Evolutionary conservation across 2,797 vertebrate species (phyloP).

Genomic region (Tokudaia muenninki): DNA sequence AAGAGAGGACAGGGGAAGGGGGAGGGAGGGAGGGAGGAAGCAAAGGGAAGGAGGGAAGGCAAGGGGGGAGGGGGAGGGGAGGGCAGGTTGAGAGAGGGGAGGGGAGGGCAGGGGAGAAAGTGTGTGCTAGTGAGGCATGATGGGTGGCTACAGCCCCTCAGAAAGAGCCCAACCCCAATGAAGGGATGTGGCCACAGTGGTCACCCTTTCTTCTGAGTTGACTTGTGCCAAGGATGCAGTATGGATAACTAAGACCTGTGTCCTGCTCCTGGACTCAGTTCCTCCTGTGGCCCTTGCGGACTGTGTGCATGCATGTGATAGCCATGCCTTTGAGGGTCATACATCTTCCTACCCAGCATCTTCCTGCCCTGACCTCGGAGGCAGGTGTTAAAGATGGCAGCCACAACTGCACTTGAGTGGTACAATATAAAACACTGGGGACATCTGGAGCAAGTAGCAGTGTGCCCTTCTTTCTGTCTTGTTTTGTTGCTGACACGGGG

Average conservation of each 20-base stretch:
- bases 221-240: not conserved
- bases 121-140: not conserved
- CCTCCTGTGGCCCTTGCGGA: not conserved
- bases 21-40: no score
- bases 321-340: not conserved
- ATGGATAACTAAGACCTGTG: not conserved
- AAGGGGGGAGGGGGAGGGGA: no score
- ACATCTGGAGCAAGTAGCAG: not conserved
- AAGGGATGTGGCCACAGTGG: not conserved
- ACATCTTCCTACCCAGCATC: not conserved
- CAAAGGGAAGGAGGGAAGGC: no score
- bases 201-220: no score
- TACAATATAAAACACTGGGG: not conserved
- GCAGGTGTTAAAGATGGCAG: no score
- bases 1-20: no score
- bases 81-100: not conserved
- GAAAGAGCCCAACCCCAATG: not conserved
- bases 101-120: not conserved
- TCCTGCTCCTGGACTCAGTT: not conserved
- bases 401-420: not conserved
- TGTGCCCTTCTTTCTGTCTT: not conserved
- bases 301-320: no score
- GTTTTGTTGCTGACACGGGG: not conserved
- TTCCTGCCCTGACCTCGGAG: no score
- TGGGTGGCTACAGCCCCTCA: not conserved